These are phyloP conservation scores for Microplitis mediator DNA, from an alignment of 1,140 invertebrate genomes.

Conservation along the genomic window DNA sequence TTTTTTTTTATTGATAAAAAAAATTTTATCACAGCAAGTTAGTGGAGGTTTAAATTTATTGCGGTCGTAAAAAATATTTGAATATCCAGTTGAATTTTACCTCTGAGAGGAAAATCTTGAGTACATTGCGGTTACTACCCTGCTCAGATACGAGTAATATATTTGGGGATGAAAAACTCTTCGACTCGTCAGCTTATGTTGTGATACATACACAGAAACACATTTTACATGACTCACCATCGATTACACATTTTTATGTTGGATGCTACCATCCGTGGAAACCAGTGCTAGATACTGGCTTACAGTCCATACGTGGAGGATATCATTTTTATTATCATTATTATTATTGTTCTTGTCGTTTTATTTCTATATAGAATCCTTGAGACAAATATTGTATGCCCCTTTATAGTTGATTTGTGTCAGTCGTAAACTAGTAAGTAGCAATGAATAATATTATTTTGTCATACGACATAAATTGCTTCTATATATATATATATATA, in stretches of 20 bases:
- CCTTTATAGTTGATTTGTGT: constrained; percentile 1
- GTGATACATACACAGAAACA: neutral
- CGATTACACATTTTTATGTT: constrained; percentile 19
- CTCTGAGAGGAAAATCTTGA: too few relatives aligned
- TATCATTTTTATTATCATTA: too few relatives aligned
- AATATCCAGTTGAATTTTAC: too few relatives aligned
- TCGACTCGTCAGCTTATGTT: neutral
- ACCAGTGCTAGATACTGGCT: neutral
- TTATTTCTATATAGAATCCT: neutral
- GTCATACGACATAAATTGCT: neutral
- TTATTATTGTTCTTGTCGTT: too few relatives aligned
- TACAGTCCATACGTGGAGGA: too few relatives aligned
- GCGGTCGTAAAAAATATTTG: too few relatives aligned
- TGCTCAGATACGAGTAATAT: too few relatives aligned
- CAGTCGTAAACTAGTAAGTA: neutral
- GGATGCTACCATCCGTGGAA: neutral
- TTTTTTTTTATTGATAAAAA: too few relatives aligned
- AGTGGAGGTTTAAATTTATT: too few relatives aligned
- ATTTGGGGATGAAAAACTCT: neutral
- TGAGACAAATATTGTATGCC: neutral
- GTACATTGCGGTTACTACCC: too few relatives aligned
- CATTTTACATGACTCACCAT: neutral
- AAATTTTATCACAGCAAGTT: too few relatives aligned
- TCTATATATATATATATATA: neutral
- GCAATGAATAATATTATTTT: neutral